Evolutionary conservation across 2,113 vertebrate genomes (phyloP), one percentile per base, ranked within the genome.

Genomic region (Notothenia rossii): DNA sequence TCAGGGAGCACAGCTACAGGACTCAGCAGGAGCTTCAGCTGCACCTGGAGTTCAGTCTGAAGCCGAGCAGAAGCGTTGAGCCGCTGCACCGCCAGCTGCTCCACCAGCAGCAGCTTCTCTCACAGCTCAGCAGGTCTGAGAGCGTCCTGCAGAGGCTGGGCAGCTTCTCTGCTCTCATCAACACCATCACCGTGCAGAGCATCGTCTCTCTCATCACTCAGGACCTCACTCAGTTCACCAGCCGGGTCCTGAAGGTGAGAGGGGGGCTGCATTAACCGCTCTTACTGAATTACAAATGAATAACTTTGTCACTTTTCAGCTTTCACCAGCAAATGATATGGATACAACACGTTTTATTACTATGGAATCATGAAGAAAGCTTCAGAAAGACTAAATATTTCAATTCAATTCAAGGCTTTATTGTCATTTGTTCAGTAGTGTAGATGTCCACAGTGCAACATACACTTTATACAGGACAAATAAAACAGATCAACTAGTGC

Each of bases 161-260:
- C 51, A 86, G 75, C 62, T 84, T 97, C 46, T 92, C 93, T 18
- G 70, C 86, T 15, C 92, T 98, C 15, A 71, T 94, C 8, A 77
- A 95, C 83, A 88, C 92, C 14, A 95, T 97, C 88, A 92, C 89
- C 13, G 85, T 94, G 49, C 95, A 97, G 88, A 94, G 59, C 65
- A 88, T 97, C 0, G 77, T 93, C 76, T 93, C 94, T 0, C 51
- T 95, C 40, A 65, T 92, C 70, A 85, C 89, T 18, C 54, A 83
- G 18, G 91, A 96, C 17, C 81, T 92, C 61, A 63, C 40, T 0
- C 77, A 82, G 3, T 96, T 96, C 62, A 89, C 96, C 53, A 22
- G 50, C 40, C 76, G 54, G 7, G 54, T 92, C 61, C 53, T 96
- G 49, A 93, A 96, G 95, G 96, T 97, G 45, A 59, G 11, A 58